Evolutionary conservation across 2,113 vertebrate genomes (phyloP).

Genomic region (Bambusicola thoracicus): DNA sequence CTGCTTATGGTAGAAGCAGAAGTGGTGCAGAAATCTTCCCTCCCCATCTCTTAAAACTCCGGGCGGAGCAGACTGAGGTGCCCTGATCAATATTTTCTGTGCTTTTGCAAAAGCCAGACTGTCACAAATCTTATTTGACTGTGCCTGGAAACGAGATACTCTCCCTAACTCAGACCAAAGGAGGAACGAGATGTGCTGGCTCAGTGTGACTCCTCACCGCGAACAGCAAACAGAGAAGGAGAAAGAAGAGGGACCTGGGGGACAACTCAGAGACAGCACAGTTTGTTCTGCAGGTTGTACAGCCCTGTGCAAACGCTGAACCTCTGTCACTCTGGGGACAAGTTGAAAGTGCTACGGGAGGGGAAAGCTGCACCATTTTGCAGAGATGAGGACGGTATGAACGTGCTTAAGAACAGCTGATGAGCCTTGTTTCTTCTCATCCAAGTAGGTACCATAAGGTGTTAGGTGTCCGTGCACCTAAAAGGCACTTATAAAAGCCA

Average conservation of each 20-base stretch:
- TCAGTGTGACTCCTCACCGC: background rate
- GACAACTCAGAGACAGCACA: background rate
- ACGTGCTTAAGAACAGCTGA: background rate
- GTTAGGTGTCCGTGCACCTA: background rate
- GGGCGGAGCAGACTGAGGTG: background rate
- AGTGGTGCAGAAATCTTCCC: background rate
- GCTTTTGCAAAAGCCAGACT: background rate
- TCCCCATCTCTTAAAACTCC: background rate
- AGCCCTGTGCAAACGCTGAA: rapidly evolving
- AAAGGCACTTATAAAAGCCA: background rate
- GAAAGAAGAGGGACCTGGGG: background rate
- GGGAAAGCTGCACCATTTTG: background rate
- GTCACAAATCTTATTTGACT: background rate
- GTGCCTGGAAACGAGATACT: conserved; percentile 5
- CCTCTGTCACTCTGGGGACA: background rate
- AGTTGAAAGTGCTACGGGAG: background rate
- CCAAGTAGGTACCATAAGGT: background rate
- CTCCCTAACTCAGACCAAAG: background rate
- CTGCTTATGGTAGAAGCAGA: background rate
- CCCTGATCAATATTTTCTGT: background rate
- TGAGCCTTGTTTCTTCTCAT: background rate
- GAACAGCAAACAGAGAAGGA: background rate
- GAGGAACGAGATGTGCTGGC: background rate
- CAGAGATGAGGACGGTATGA: background rate
- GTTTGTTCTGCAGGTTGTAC: background rate